A percentile compares a stretch with the other conserved stretches of the same genome.
These are phyloP conservation scores for Portevinia maculata DNA, from an alignment of 2,888 invertebrate genomes.

Conservation along the genomic window DNA sequence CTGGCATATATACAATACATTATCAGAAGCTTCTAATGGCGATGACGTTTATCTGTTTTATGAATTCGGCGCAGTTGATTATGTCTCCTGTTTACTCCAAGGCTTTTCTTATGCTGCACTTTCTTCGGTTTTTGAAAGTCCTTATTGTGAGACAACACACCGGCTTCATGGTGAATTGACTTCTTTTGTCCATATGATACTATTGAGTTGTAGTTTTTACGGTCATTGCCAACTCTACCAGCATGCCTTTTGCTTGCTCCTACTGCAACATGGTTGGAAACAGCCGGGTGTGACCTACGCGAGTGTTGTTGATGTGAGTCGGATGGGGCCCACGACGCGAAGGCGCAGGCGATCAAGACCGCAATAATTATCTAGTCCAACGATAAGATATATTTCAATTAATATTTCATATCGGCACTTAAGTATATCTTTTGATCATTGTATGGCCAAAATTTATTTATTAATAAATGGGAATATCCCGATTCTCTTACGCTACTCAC, in stretches of 20 bases:
- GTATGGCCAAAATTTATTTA: conserved; percentile 43
- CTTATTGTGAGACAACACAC: neutral
- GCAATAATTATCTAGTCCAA: conserved; percentile 39
- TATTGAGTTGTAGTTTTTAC: neutral
- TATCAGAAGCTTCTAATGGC: neutral
- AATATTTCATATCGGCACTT: conserved; percentile 18
- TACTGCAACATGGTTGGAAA: neutral
- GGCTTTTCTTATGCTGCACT: neutral
- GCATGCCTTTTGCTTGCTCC: neutral
- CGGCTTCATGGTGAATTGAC: conserved; percentile 31
- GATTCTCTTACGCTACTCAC: conserved; percentile 28
- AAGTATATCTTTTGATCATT: conserved; percentile 26
- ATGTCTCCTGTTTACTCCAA: neutral
- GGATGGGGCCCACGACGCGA: conserved; percentile 20
- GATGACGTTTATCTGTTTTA: neutral
- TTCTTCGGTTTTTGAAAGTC: conserved; percentile 26
- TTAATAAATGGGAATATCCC: conserved; percentile 33
- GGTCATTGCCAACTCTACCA: neutral
- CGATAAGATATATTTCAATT: conserved; percentile 44
- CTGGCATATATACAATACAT: neutral
- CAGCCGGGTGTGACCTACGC: conserved; percentile 2
- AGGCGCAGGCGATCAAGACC: conserved; percentile 31
- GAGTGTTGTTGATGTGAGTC: neutral
- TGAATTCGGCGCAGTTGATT: conserved; percentile 25
- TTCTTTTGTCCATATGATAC: conserved; percentile 21